Conservation (phyloP, 2,797 vertebrate genomes). For the Chelidonichthys spinosus region DNA sequence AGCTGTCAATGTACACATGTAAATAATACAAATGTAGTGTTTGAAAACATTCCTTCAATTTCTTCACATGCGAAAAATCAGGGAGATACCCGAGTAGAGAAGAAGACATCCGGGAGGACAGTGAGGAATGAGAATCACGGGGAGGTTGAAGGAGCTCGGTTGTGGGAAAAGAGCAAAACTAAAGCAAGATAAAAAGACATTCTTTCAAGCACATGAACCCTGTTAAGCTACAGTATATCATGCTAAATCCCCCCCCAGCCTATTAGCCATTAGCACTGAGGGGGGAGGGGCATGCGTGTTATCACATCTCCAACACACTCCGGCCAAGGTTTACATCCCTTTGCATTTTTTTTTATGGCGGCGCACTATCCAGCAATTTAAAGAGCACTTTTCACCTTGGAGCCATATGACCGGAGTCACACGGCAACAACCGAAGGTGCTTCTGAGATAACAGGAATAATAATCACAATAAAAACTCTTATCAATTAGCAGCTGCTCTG, state of each 20-base stretch:
- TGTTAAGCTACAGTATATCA: slow-evolving; percentile 65
- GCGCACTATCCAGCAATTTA: slow-evolving; percentile 42
- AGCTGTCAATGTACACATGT: not conserved
- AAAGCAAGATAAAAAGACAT: slow-evolving; percentile 57
- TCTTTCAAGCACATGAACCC: slow-evolving; percentile 62
- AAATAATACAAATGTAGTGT: not conserved
- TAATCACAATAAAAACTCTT: slow-evolving; percentile 35
- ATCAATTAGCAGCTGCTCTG: slow-evolving; percentile 55
- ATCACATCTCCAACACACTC: slow-evolving; percentile 64
- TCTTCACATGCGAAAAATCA: slow-evolving; percentile 18
- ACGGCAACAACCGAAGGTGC: slow-evolving; percentile 39
- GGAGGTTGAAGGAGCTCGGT: slow-evolving; percentile 17
- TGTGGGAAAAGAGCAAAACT: slow-evolving; percentile 54
- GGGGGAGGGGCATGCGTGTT: slow-evolving; percentile 44
- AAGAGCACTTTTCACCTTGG: slow-evolving; percentile 49
- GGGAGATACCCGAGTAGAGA: slow-evolving; percentile 28
- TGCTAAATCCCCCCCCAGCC: slow-evolving; percentile 44
- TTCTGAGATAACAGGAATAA: slow-evolving; percentile 54
- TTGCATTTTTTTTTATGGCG: slow-evolving; percentile 41
- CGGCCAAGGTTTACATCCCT: slow-evolving; percentile 53
- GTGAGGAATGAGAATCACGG: slow-evolving; percentile 46
- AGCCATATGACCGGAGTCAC: slow-evolving; percentile 46
- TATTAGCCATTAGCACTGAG: slow-evolving; percentile 56
- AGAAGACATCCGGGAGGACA: slow-evolving; percentile 52
- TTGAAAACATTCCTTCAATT: slow-evolving; percentile 17